A percentile compares a stretch with the other conserved stretches of the same genome.
Conservation (phyloP, 2,797 vertebrate genomes). For the Acipenser transmontanus region DNA sequence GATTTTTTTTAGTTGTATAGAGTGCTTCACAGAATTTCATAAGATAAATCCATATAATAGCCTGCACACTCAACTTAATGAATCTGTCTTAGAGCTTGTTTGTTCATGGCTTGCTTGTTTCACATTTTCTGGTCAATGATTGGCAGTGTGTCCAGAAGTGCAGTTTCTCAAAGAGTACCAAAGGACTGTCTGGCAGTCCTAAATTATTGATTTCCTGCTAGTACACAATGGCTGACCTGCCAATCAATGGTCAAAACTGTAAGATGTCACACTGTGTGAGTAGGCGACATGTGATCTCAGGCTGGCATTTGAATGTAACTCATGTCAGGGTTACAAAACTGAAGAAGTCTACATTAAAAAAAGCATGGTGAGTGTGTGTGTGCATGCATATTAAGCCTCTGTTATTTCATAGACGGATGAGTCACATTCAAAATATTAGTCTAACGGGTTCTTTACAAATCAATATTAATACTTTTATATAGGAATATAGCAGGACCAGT, state of each 20-base stretch:
- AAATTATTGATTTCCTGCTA: slow-evolving; percentile 83
- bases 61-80: slow-evolving; percentile 49
- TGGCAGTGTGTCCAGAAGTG: slow-evolving; percentile 72
- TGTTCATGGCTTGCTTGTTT: slow-evolving; percentile 80
- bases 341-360: slow-evolving; percentile 25
- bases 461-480: neutral
- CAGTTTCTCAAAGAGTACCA: slow-evolving; percentile 72
- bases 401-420: too few relatives aligned
- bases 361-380: slow-evolving; percentile 11
- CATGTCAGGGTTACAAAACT: slow-evolving; percentile 58
- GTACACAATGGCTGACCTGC: slow-evolving; percentile 73
- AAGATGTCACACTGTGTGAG: slow-evolving; percentile 78
- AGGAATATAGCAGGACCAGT: neutral
- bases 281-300: slow-evolving; percentile 60
- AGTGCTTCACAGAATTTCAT: slow-evolving; percentile 48
- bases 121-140: slow-evolving; percentile 77
- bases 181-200: slow-evolving; percentile 72
- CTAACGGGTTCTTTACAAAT: neutral
- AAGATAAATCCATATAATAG: slow-evolving; percentile 64
- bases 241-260: slow-evolving; percentile 78
- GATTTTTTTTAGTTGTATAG: slow-evolving; percentile 17
- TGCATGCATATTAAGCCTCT: too few relatives aligned
- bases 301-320: slow-evolving; percentile 50
- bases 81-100: slow-evolving; percentile 74
- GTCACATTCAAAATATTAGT: too few relatives aligned